These are phyloP conservation scores for Triplophysa dalaica DNA, from an alignment of 2,113 vertebrate genomes.

Conservation along the genomic window DNA sequence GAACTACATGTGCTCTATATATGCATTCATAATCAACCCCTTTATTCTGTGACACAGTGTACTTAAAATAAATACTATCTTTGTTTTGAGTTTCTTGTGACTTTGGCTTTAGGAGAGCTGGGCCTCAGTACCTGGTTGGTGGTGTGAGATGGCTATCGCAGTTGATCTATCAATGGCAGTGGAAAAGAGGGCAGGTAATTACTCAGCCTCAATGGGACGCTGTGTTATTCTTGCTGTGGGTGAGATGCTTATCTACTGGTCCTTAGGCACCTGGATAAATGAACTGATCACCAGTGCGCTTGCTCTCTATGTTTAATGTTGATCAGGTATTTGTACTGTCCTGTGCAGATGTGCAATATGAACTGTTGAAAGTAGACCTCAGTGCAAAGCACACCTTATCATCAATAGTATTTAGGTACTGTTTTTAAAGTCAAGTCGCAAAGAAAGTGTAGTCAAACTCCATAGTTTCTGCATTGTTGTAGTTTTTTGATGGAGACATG, in stretches of 20 bases:
- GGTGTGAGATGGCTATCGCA: conserved; percentile 74
- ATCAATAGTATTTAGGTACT: no score
- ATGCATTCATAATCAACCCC: conserved; percentile 38
- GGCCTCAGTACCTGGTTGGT: conserved; percentile 27
- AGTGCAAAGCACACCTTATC: no score
- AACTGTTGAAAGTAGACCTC: not conserved
- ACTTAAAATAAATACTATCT: conserved; percentile 27
- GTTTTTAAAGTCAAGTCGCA: no score
- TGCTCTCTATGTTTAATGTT: conserved; percentile 9
- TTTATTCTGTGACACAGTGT: not conserved
- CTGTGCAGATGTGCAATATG: not conserved
- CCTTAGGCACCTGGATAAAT: conserved; percentile 76
- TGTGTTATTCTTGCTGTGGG: conserved; percentile 78
- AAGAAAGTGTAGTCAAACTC: no score
- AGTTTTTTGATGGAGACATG: no score
- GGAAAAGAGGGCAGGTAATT: conserved; percentile 72
- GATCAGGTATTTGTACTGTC: conserved; percentile 58
- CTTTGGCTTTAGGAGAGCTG: not conserved
- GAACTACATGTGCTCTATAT: not conserved
- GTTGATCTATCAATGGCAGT: conserved; percentile 73
- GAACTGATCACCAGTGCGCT: conserved; percentile 62
- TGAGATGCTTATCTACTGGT: conserved; percentile 76
- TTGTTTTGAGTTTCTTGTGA: not conserved
- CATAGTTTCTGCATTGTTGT: no score
- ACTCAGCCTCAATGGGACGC: conserved; percentile 75